phyloP scores from a whole-genome alignment of 2,113 vertebrate genomes.

The Recurvirostra avosetta region DNA sequence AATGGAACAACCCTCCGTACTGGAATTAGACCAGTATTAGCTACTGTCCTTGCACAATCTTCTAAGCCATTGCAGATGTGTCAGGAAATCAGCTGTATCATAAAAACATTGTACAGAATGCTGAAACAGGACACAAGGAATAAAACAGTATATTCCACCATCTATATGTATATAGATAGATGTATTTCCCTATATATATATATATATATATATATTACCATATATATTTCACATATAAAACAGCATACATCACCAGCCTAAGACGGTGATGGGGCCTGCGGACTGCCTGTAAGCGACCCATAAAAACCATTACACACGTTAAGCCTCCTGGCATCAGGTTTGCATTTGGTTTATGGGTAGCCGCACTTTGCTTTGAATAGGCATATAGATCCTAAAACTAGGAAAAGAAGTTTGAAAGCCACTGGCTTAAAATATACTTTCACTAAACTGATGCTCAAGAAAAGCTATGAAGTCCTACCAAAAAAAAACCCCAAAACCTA shows the following conservation, averaged over 20 bases:
- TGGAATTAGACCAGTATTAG: neutral
- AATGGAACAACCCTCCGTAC: neutral
- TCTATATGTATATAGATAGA: rapidly evolving
- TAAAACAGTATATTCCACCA: neutral
- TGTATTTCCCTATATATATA: neutral
- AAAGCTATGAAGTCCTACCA: neutral
- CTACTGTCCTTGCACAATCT: neutral
- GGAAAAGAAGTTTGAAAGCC: neutral
- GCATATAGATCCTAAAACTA: neutral
- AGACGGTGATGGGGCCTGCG: neutral
- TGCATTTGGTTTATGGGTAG: neutral
- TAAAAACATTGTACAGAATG: neutral
- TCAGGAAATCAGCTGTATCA: neutral
- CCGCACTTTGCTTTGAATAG: neutral
- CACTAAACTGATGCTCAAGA: neutral
- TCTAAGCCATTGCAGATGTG: neutral
- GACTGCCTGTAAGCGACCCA: neutral
- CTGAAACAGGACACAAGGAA: neutral
- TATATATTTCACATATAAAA: rapidly evolving
- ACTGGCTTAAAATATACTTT: neutral
- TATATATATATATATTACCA: neutral
- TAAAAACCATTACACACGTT: neutral
- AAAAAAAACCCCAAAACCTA: too few relatives aligned
- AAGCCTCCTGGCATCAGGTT: neutral
- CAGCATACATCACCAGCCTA: neutral